Evolutionary conservation across 2,797 vertebrate species (phyloP).

Genomic region (Neostethus bicornis): DNA sequence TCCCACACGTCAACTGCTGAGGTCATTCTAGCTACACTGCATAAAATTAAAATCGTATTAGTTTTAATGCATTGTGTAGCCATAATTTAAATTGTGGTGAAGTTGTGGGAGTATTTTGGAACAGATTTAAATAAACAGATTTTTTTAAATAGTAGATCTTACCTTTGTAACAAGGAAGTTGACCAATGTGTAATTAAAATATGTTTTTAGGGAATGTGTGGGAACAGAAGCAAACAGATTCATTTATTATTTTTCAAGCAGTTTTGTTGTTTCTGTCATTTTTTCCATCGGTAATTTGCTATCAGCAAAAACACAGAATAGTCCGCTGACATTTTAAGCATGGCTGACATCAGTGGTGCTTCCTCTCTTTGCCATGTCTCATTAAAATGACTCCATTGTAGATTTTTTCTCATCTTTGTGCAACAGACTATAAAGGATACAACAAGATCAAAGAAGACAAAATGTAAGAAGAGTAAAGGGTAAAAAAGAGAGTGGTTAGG

Average conservation of each 20-base stretch:
- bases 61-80: no score
- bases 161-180: no score
- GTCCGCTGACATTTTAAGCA: background rate
- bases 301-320: background rate
- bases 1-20: no score
- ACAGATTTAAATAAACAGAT: no score
- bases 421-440: background rate
- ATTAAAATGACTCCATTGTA: background rate
- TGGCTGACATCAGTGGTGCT: background rate
- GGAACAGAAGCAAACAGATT: background rate
- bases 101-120: no score
- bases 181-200: no score
- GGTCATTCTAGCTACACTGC: no score
- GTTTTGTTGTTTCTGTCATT: background rate
- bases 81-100: no score
- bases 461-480: background rate
- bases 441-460: background rate
- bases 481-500: constrained; percentile 10
- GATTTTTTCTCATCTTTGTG: background rate
- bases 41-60: no score
- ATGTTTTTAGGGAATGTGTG: background rate
- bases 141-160: no score
- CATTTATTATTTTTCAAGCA: background rate
- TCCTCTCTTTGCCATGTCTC: background rate
- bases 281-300: background rate